A percentile compares a stretch with the other conserved stretches of the same genome.
Evolutionary conservation across 2,797 vertebrate species (phyloP).

Genomic region (Morelia viridis): DNA sequence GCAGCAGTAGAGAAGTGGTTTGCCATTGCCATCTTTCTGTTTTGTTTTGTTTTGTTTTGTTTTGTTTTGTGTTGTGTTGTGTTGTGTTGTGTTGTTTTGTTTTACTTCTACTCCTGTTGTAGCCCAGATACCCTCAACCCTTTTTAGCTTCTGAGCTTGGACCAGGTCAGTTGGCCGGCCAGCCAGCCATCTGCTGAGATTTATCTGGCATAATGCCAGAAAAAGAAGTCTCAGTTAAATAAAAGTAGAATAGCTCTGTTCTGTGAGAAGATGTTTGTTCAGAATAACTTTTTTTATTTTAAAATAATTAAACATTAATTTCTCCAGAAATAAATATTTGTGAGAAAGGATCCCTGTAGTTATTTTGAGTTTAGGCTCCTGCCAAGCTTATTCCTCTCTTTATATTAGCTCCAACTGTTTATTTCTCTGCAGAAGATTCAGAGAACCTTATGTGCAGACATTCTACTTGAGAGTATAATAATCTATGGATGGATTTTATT

Average conservation of each 20-base stretch:
- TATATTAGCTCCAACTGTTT: background rate
- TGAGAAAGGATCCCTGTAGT: slow-evolving; percentile 19
- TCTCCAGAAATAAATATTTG: background rate
- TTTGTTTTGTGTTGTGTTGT: background rate
- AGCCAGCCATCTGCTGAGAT: background rate
- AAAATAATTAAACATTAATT: background rate
- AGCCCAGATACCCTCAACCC: background rate
- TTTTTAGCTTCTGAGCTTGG: background rate
- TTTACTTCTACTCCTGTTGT: background rate
- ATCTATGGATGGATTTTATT: background rate
- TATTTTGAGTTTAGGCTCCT: background rate
- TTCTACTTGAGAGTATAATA: background rate
- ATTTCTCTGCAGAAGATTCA: background rate
- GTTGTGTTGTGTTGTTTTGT: background rate
- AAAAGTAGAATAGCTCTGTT: background rate
- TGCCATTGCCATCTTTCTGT: background rate
- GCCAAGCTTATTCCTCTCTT: background rate
- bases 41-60: background rate
- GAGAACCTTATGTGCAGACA: background rate
- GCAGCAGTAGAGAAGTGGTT: background rate
- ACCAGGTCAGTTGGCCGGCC: background rate
- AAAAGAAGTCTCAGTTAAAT: background rate
- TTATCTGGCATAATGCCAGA: background rate
- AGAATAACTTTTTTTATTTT: background rate
- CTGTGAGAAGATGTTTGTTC: background rate